Percentiles rank a stretch among this genome's conserved stretches.
phyloP scores from a whole-genome alignment of 2,797 vertebrate species.

The Vultur gryphus region DNA sequence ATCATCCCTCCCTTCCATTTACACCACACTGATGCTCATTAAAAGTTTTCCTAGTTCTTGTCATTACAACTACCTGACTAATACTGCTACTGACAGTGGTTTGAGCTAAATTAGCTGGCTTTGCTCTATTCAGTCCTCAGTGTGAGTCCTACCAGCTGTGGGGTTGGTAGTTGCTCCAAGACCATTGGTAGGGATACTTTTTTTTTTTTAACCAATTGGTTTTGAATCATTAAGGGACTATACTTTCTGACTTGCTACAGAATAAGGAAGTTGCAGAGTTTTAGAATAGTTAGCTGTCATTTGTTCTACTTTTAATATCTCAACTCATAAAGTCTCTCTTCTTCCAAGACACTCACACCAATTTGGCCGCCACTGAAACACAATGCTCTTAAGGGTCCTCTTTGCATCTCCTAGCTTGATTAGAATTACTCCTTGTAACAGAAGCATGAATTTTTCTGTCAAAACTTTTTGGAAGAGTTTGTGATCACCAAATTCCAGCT shows the following conservation, averaged over 20 bases:
- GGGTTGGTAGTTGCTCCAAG: background rate
- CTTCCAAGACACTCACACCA: background rate
- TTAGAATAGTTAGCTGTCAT: background rate
- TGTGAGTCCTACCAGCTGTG: background rate
- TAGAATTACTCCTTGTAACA: background rate
- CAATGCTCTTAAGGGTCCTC: background rate
- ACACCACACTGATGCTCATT: background rate
- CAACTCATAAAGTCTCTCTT: fast-evolving
- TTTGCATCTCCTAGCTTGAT: background rate
- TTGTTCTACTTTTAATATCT: background rate
- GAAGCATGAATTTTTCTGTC: fast-evolving
- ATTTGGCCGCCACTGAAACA: background rate
- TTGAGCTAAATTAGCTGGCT: background rate
- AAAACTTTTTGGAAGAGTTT: background rate
- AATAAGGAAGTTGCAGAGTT: background rate
- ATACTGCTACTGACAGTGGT: background rate
- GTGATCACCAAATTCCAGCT: background rate
- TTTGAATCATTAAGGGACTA: background rate
- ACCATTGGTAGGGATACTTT: background rate
- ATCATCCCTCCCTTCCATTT: background rate
- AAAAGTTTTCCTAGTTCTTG: background rate
- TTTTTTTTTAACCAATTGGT: background rate
- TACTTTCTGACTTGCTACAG: background rate
- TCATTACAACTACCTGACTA: background rate
- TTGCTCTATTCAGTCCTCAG: background rate